Base-by-base conservation (phyloP, 2,888 invertebrate genomes). In the Diplolepis rosae region DNA sequence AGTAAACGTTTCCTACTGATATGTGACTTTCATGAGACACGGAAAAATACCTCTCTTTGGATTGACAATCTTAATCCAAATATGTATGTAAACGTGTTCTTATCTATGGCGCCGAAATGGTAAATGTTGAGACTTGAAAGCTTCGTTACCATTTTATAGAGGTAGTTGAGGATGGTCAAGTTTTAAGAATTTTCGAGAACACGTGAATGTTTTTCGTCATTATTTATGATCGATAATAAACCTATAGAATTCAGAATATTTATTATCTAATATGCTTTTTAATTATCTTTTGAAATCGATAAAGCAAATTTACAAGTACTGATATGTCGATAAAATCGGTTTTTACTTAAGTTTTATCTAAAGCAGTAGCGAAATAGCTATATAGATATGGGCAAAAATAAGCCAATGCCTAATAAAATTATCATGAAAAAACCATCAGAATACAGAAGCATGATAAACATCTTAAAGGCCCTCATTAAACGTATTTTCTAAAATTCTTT, bases 91-190 rank as follows among this genome's bases (percentile, higher is more conserved):
- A 56, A 30, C 30, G 22, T 22, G 32, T 18, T 22, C 56, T 32
- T 56, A 56, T 56, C 56, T 32, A 11, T 32, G 56, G 56, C 56
- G 56, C 35, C 56, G 7, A 4, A 30, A 35, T 32, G 30, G 56
- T n/a, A 22, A 56, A 11, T 18, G 32, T 9, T 30, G 11, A 9
- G 22, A 24, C 2, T 48, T 2, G 3, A 9, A 35, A 32, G 56
- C 35, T 56, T 56, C 22, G 32, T 32, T 18, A 32, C 5, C 30
- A 32, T 56, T n/a, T 56, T 32, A 56, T 11, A 18, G 5, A 56
- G 35, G 15, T 35, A n/a, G 22, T 56, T 56, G 30, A 56, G 56
- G 56, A 56, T 56, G 56, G 56, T 56, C 56, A 56, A 56, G 56
- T 56, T 11, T n/a, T 32, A 32, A 9, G 54, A 32, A 54, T 54